These are phyloP conservation scores for Mergus octosetaceus DNA, from an alignment of 2,797 vertebrate species.

Conservation along the genomic window DNA sequence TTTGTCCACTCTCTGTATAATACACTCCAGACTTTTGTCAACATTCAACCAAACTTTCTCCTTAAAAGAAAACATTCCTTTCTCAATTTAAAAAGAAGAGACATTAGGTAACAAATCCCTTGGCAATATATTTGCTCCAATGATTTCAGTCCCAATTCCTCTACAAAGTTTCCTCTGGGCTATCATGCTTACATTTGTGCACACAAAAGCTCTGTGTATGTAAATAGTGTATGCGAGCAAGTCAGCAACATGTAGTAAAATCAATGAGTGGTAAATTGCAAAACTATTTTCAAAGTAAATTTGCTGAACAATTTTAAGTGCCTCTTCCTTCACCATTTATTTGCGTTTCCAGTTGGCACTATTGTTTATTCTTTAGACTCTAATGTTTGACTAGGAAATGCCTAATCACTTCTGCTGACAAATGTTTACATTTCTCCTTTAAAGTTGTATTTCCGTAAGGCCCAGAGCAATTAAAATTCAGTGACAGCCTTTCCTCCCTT, in stretches of 20 bases:
- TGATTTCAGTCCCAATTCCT: neutral
- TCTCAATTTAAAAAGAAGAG: conserved; percentile 14
- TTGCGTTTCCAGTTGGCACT: neutral
- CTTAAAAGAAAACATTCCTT: conserved; percentile 74
- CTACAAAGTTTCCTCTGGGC: neutral
- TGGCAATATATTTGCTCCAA: neutral
- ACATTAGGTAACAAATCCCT: neutral
- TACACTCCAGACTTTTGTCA: conserved; percentile 97
- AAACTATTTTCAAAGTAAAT: neutral
- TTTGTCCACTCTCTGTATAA: conserved; percentile 96
- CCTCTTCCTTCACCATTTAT: neutral
- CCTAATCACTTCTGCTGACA: neutral
- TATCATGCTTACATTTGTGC: neutral
- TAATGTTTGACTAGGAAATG: neutral
- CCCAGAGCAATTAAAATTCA: neutral
- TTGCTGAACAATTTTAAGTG: neutral
- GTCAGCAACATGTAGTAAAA: neutral
- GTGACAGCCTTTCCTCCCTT: neutral
- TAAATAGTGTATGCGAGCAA: neutral
- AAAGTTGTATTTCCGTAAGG: neutral
- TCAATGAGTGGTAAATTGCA: neutral
- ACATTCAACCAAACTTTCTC: conserved; percentile 98
- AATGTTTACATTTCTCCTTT: neutral
- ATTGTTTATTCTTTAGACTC: neutral
- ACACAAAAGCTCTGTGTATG: neutral